Evolutionary conservation across 2,797 vertebrate genomes (phyloP).

Genomic region (Hapalemur alaotrensis): DNA sequence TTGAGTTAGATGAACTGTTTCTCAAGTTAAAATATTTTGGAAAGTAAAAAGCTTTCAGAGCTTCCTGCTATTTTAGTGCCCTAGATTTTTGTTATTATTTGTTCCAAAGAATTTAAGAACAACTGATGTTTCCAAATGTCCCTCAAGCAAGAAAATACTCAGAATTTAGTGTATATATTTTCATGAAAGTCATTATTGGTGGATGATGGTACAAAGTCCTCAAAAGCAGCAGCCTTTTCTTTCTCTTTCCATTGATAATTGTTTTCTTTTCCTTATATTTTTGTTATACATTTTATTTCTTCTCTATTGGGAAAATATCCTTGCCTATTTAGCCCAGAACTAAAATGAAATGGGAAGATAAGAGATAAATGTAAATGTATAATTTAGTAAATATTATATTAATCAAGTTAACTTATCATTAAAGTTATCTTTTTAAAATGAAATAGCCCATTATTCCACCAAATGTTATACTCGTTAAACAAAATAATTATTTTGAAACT

Average conservation of each 20-base stretch:
- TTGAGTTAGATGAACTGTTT: not conserved
- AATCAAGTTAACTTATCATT: not conserved
- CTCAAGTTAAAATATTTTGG: not conserved
- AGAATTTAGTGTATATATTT: not conserved
- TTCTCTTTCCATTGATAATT: not conserved
- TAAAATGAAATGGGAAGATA: not conserved
- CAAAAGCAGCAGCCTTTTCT: not conserved
- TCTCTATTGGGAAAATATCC: not conserved
- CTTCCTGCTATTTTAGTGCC: not conserved
- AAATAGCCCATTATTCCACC: not conserved
- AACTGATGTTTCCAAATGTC: not conserved
- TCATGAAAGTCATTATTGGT: not conserved
- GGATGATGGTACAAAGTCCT: not conserved
- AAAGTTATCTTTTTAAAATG: not conserved
- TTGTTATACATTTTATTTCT: not conserved
- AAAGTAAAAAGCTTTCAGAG: not conserved
- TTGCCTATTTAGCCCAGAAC: not conserved
- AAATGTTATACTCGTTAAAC: not conserved
- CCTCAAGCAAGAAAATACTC: not conserved
- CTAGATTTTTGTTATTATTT: not conserved
- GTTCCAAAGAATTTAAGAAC: not conserved
- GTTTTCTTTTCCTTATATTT: not conserved
- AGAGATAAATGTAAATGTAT: not conserved
- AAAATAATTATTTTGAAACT: not conserved
- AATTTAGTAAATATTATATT: not conserved